Percentiles rank a stretch among this genome's conserved stretches.
phyloP scores from a whole-genome alignment of 2,113 vertebrate species.

The Tauraco erythrolophus region DNA sequence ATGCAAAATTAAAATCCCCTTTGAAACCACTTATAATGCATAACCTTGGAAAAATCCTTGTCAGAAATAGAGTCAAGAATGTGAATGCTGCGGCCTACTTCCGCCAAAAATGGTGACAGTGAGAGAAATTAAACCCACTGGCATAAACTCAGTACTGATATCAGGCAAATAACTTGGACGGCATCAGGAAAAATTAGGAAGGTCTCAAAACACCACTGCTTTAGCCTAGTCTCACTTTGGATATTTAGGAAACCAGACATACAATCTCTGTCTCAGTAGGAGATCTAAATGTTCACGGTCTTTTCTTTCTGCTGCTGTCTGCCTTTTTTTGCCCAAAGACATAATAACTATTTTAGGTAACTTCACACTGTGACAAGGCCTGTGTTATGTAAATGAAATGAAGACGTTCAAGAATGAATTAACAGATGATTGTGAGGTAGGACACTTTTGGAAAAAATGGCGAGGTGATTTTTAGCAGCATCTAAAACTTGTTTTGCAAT shows the following conservation, averaged over 20 bases:
- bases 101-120: not conserved
- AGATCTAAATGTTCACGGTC: slow-evolving; percentile 22
- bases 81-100: not conserved
- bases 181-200: not conserved
- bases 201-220: slow-evolving; percentile 28
- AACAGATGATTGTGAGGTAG: slow-evolving; percentile 41
- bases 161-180: not conserved
- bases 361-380: slow-evolving; percentile 61
- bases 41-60: not conserved
- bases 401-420: slow-evolving; percentile 55
- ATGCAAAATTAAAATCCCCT: not conserved
- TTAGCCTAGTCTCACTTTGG: slow-evolving; percentile 44
- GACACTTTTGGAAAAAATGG: not conserved
- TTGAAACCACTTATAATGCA: not conserved
- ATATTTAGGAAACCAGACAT: slow-evolving; percentile 71
- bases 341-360: slow-evolving; percentile 75
- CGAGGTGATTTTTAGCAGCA: slow-evolving; percentile 7
- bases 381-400: slow-evolving; percentile 65
- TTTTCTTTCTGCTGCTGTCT: slow-evolving; percentile 60
- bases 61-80: not conserved
- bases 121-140: not conserved
- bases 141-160: not conserved
- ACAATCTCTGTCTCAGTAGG: slow-evolving; percentile 64
- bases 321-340: slow-evolving; percentile 63
- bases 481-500: slow-evolving; percentile 15